A percentile compares a stretch with the other conserved stretches of the same genome.
Conservation (phyloP, 1,140 invertebrate genomes). For the Stenopsyche tienmushanensis region DNA sequence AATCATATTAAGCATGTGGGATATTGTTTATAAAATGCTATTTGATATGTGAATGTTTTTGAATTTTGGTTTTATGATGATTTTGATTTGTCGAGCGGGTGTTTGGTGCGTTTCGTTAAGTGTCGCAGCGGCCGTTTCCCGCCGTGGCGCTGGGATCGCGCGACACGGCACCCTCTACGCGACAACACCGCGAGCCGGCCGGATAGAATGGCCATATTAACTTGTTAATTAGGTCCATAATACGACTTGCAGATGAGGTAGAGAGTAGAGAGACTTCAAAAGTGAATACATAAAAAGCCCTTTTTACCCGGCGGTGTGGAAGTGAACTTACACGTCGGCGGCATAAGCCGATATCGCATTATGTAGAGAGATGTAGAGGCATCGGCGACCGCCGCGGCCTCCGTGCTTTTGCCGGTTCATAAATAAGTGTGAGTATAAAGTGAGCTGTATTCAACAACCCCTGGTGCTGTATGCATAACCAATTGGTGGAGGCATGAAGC, state of each 20-base stretch:
- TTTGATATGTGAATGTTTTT: no score
- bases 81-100: neutral
- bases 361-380: constrained; percentile 47
- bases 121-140: neutral
- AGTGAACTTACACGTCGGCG: constrained; percentile 51
- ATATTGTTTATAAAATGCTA: no score
- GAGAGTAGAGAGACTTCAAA: constrained; percentile 62
- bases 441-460: constrained; percentile 59
- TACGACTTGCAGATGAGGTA: constrained; percentile 85
- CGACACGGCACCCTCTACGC: constrained; percentile 33
- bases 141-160: neutral
- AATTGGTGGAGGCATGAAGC: constrained; percentile 55
- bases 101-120: neutral
- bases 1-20: no score
- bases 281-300: constrained; percentile 59
- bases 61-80: no score
- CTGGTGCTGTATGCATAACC: constrained; percentile 61
- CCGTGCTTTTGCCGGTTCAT: constrained; percentile 61
- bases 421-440: constrained; percentile 54
- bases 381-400: constrained; percentile 56
- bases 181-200: constrained; percentile 41
- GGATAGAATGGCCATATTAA: constrained; percentile 69
- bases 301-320: constrained; percentile 58
- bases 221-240: constrained; percentile 88
- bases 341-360: constrained; percentile 63